Evolutionary conservation across 2,888 invertebrate genomes (phyloP), one percentile per base, ranked within the genome.

Genomic region (Pheosia gnoma): DNA sequence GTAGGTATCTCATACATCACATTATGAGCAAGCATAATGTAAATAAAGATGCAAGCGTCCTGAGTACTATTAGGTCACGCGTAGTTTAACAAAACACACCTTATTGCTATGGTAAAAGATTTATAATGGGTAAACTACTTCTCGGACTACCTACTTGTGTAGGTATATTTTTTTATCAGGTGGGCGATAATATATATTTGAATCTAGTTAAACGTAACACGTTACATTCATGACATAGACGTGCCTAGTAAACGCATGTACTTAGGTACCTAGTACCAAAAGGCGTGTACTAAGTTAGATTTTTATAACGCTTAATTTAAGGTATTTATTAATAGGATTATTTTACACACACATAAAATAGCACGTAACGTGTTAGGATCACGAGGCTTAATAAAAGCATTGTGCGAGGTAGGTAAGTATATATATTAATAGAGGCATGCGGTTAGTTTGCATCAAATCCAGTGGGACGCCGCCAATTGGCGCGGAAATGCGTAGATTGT

Each of bases 371-470:
- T 67, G 74, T 75, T 74, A 75, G 72, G 52, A 59, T 57, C 59
- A 67, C 61, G 72, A 68, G 72, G 65, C 65, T 65, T 70, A 70
- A 66, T 68, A 73, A 61, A 76, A 67, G 66, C 70, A 66, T 3
- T 56, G 43, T 36, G 57, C 25, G 25, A 1, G 7, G 6, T 25
- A 56, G 43, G 39, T 3, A 39, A 11, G 25, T 47, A n/a, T 47
- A 10, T 4, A 25, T 39, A 74, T 74, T 75, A 74, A 66, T 76
- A 67, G 69, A 71, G 70, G 72, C 97, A 87, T 97, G 97, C 85
- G 96, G 97, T 90, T 96, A 95, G 94, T 97, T 81, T 96, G 84
- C 81, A 84, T 83, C 81, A 79, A 79, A 82, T 77, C 83, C 82
- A 82, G 85, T 79, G 83, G 83, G 82, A 81, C 81, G 80, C 73